Percentiles rank a stretch among this genome's conserved stretches.
phyloP scores from a whole-genome alignment of 2,888 invertebrate species.

The Hirtodrosophila trivittata region DNA sequence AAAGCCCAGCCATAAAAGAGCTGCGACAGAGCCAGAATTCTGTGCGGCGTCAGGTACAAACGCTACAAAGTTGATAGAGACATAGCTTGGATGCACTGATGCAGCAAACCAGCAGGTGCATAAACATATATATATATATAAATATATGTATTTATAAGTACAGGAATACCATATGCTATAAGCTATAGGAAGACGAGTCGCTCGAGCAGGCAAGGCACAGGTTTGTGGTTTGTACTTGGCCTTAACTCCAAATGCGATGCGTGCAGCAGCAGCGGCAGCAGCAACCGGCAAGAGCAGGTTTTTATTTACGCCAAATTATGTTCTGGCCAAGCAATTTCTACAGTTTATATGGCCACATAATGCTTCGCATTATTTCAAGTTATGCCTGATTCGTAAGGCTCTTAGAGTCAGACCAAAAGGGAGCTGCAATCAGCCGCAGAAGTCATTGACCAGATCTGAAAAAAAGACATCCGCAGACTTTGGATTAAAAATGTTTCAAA shows the following conservation, averaged over 20 bases:
- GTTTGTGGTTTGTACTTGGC: conserved; percentile 18
- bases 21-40: conserved; percentile 22
- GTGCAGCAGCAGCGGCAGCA: conserved; percentile 32
- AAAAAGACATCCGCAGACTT: too few relatives aligned
- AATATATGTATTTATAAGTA: not conserved
- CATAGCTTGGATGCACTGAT: conserved; percentile 72
- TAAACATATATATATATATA: conserved; percentile 1
- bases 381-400: conserved; percentile 37
- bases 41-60: conserved; percentile 63
- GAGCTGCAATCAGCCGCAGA: conserved; percentile 5
- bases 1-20: conserved; percentile 17
- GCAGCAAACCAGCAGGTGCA: conserved; percentile 70
- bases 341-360: conserved; percentile 10
- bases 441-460: conserved; percentile 40
- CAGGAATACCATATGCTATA: not conserved
- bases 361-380: conserved; percentile 20
- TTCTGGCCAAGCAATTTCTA: conserved; percentile 29
- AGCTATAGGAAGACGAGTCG: conserved; percentile 1
- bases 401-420: conserved; percentile 26
- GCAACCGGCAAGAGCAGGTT: conserved; percentile 47
- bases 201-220: not conserved
- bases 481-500: too few relatives aligned
- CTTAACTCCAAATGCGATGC: conserved; percentile 29
- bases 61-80: conserved; percentile 72
- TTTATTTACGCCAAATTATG: conserved; percentile 66